Base-by-base conservation (phyloP, 1,140 invertebrate genomes). In the Drosophila ironensis region DNA sequence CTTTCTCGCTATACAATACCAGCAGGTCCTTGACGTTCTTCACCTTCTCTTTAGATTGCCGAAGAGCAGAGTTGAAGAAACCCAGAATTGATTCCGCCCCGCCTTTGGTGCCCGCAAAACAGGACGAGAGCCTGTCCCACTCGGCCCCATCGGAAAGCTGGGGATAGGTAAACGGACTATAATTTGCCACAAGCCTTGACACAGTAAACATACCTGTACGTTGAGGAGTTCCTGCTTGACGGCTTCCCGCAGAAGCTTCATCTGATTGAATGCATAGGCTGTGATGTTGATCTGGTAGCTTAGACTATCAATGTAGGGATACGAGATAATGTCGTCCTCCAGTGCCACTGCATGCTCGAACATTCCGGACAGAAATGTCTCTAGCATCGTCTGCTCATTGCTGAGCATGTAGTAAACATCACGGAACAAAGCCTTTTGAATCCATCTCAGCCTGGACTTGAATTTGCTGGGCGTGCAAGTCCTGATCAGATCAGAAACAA, bases 351-450 rank as follows among this genome's bases (percentile, higher is more conserved):
- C 70, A 24, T 71, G 80, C 22, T 88, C 70, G 4, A 53, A 47
- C 2, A 78, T 46, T 2, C 78, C 87, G 2, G 22, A 22, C 1
- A 86, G 7, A 14, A 86, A 48, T 12, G 51, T 48, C 28, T 44
- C 42, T 12, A 73, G 8, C 4, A 30, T 27, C 4, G 17, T 17
- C 12, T 86, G 67, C 42, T 87, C 75, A 4, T 63, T 59, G 27
- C 4, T 57, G 1, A 87, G 47, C 33, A 82, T 11, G 63, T 57
- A 60, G 44, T 87, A 67, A 24, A 82, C 19, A 2, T 81, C 59
- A 14, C 48, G 22, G 0, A 50, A 42, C 1, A 80, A 37, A 0
- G 64, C 50, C 4, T 50, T 46, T 2, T 35, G 7, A 2, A 77
- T 1, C 81, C 87, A 80, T 12, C 3, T 8, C 16, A 35, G 14